These are phyloP conservation scores for Leptinotarsa haldemani DNA, from an alignment of 2,888 invertebrate species.

Conservation along the genomic window DNA sequence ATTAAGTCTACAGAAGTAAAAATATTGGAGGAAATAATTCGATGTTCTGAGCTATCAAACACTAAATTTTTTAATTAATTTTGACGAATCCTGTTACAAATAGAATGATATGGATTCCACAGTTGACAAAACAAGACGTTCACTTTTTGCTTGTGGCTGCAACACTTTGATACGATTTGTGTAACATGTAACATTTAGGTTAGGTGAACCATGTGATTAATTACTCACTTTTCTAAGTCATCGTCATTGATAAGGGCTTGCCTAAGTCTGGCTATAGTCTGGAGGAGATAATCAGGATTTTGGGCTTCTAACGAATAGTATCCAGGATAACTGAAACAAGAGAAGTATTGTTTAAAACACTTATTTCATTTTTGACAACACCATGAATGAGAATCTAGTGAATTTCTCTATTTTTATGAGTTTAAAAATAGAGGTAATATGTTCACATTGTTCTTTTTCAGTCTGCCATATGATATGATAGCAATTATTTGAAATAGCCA, in stretches of 20 bases:
- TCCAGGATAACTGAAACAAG: slow-evolving; percentile 58
- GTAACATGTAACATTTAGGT: neutral
- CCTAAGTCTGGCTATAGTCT: slow-evolving; percentile 80
- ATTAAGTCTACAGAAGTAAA: too few species aligned
- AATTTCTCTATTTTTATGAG: too few species aligned
- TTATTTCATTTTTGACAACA: neutral
- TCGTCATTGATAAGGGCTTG: slow-evolving; percentile 82
- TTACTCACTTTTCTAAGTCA: slow-evolving; percentile 83
- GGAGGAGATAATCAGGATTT: slow-evolving; percentile 83
- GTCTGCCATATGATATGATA: too few species aligned
- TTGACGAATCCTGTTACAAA: neutral
- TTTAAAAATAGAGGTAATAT: too few species aligned
- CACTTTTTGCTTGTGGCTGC: neutral
- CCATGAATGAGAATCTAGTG: too few species aligned
- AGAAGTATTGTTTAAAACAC: neutral
- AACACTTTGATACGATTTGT: neutral
- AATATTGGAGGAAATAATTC: too few species aligned
- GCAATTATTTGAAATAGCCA: too few species aligned
- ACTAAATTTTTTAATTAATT: too few species aligned
- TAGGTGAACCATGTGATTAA: neutral
- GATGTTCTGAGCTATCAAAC: too few species aligned
- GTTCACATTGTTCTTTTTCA: too few species aligned
- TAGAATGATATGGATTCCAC: neutral
- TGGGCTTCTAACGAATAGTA: slow-evolving; percentile 69
- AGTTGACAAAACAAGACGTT: slow-evolving; percentile 1